Percentiles rank a stretch among this genome's conserved stretches.
Conservation (phyloP, 1,140 invertebrate species). For the Tachypleus tridentatus region DNA sequence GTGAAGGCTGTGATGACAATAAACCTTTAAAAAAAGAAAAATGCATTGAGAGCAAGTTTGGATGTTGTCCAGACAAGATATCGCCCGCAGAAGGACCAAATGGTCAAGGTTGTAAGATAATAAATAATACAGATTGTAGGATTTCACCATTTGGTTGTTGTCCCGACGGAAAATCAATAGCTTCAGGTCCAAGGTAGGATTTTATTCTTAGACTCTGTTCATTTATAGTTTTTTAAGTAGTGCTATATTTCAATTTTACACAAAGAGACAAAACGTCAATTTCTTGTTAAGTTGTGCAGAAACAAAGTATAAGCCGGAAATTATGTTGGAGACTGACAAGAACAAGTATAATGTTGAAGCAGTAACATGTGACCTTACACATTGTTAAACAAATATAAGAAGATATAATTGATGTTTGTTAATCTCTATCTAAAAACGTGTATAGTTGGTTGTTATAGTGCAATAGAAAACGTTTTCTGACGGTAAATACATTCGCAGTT, state of each 20-base stretch:
- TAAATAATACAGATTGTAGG: conserved; percentile 48
- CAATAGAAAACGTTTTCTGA: background rate
- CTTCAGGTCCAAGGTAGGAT: conserved; percentile 32
- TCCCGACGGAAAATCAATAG: conserved; percentile 63
- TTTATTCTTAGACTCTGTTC: conserved; percentile 49
- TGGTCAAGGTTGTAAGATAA: conserved; percentile 49
- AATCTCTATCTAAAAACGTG: conserved; percentile 8
- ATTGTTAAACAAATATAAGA: conserved; percentile 17
- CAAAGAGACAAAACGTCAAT: conserved; percentile 50
- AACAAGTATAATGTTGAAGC: conserved; percentile 27
- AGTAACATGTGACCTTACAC: conserved; percentile 37
- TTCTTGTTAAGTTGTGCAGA: conserved; percentile 43
- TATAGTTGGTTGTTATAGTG: conserved; percentile 49
- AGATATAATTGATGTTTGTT: too few relatives aligned
- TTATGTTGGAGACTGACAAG: conserved; percentile 27
- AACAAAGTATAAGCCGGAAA: conserved; percentile 24
- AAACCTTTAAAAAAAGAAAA: conserved; percentile 31
- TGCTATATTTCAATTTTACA: background rate
- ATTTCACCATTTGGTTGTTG: conserved; percentile 68
- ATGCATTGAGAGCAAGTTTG: conserved; percentile 35
- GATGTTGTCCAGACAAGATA: conserved; percentile 49
- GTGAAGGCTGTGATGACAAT: conserved; percentile 31
- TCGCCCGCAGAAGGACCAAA: conserved; percentile 33
- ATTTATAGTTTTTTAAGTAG: conserved; percentile 29
- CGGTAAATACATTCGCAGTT: conserved; percentile 27